phyloP scores from a whole-genome alignment of 2,113 vertebrate genomes.

The Australoheros scitulus region DNA sequence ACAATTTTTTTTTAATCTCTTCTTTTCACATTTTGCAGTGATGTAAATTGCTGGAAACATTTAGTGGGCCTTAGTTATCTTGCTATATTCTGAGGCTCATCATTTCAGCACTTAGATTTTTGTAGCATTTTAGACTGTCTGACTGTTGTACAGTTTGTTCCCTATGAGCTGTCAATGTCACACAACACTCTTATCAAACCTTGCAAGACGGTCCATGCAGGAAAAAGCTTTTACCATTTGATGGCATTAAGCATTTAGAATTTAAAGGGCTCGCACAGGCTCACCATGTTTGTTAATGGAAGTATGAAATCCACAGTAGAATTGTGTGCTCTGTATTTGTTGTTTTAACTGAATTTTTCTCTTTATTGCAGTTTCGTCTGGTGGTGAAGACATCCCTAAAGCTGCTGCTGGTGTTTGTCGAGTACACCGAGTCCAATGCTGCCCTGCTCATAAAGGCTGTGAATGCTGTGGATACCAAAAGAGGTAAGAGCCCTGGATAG shows the following conservation, averaged over 20 bases:
- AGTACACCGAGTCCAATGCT: constrained; percentile 91
- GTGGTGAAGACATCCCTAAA: constrained; percentile 97
- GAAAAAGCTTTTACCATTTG: constrained; percentile 24
- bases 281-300: background rate
- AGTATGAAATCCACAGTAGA: background rate
- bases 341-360: background rate
- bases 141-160: background rate
- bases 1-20: background rate
- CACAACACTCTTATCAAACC: constrained; percentile 43
- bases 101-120: background rate
- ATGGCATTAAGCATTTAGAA: background rate
- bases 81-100: background rate
- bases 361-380: constrained; percentile 87
- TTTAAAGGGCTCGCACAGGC: background rate
- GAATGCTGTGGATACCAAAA: constrained; percentile 83
- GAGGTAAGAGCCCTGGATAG: constrained; percentile 78
- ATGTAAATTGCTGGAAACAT: background rate
- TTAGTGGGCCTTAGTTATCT: background rate
- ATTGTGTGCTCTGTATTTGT: background rate
- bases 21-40: background rate
- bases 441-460: constrained; percentile 87
- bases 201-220: constrained; percentile 29
- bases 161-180: background rate
- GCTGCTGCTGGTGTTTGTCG: constrained; percentile 95
- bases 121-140: background rate